A percentile compares a stretch with the other conserved stretches of the same genome.
These are phyloP conservation scores for Xestia c-nigrum DNA, from an alignment of 2,888 invertebrate species.

Conservation along the genomic window DNA sequence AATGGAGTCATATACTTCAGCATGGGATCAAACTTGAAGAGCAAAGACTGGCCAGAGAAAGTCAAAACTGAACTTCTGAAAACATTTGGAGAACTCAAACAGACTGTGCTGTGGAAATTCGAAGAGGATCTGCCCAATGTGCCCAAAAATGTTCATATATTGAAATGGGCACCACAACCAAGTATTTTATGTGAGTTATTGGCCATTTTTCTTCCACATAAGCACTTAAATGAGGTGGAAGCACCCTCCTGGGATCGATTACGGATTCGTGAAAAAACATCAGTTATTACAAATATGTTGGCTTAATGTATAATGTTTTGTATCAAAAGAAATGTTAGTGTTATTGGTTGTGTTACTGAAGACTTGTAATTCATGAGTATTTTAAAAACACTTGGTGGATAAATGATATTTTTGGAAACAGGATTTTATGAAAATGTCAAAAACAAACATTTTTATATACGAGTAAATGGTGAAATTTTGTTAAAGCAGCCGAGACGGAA, in stretches of 20 bases:
- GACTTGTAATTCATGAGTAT: not conserved
- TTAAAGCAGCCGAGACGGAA: too few species aligned
- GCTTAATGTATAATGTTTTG: conserved; percentile 1
- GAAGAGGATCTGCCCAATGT: conserved; percentile 76
- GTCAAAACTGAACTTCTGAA: conserved; percentile 72
- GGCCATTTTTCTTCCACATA: not conserved
- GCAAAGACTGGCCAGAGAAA: conserved; percentile 72
- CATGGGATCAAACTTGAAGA: conserved; percentile 80
- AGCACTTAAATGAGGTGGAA: conserved; percentile 18
- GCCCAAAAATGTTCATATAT: conserved; percentile 81
- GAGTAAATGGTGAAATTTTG: too few species aligned
- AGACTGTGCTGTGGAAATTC: conserved; percentile 86
- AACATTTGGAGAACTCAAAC: conserved; percentile 80
- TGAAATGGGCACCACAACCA: conserved; percentile 82
- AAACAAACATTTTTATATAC: too few species aligned
- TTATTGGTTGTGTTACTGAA: not conserved
- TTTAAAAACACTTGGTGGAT: not conserved
- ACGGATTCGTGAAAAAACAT: conserved; percentile 21
- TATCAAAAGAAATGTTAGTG: not conserved
- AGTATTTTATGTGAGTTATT: conserved; percentile 70
- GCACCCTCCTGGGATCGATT: conserved; percentile 29
- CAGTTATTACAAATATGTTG: conserved; percentile 22
- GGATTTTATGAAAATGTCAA: not conserved
- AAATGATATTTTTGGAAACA: not conserved
- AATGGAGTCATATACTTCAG: conserved; percentile 83